These are phyloP conservation scores for Xyrichtys novacula DNA, from an alignment of 2,797 vertebrate species.

Conservation along the genomic window DNA sequence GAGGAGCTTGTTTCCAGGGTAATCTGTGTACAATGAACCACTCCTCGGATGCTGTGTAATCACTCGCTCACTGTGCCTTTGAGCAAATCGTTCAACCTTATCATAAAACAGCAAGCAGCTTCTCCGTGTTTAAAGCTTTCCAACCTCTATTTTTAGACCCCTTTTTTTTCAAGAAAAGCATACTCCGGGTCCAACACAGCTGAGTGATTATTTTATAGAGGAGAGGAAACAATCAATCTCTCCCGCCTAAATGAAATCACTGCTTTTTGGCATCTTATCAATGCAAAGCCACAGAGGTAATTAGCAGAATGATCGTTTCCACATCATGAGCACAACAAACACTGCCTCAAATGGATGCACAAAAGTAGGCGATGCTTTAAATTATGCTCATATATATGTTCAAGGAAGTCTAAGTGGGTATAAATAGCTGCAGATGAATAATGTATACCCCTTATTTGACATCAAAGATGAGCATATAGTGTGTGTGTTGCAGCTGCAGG, in stretches of 20 bases:
- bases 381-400: background rate
- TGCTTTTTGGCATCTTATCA: conserved; percentile 58
- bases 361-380: conserved; percentile 2
- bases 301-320: conserved; percentile 55
- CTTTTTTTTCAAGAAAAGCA: conserved; percentile 19
- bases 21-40: conserved; percentile 42
- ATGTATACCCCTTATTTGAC: conserved; percentile 12
- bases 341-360: conserved; percentile 3
- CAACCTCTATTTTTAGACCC: conserved; percentile 30
- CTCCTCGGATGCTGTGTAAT: conserved; percentile 47
- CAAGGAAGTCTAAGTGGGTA: conserved; percentile 4
- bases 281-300: conserved; percentile 52
- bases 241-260: conserved; percentile 38
- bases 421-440: conserved; percentile 34
- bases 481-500: background rate
- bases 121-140: conserved; percentile 28
- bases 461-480: background rate
- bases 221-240: conserved; percentile 53
- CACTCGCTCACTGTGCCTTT: conserved; percentile 30
- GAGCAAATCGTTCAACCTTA: conserved; percentile 46
- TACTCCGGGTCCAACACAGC: conserved; percentile 38
- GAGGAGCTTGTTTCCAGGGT: conserved; percentile 43
- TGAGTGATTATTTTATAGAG: conserved; percentile 42
- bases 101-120: conserved; percentile 21
- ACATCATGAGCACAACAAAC: conserved; percentile 25